These are phyloP conservation scores for Eurois occulta DNA, from an alignment of 2,888 invertebrate species.

Conservation along the genomic window DNA sequence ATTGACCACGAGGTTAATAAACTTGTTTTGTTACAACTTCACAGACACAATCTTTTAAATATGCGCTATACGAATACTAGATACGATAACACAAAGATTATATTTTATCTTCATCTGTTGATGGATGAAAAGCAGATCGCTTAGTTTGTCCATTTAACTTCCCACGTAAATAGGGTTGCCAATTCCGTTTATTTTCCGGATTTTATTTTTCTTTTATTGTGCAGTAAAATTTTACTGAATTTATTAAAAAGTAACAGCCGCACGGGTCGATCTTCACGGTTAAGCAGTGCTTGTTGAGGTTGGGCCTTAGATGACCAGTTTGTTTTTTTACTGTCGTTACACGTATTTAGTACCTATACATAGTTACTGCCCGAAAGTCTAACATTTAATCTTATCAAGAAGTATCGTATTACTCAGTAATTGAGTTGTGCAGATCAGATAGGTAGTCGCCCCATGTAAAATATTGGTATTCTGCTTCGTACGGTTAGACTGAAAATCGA, in stretches of 20 bases:
- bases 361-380: not conserved
- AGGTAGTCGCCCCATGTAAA: not conserved
- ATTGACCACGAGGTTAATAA: constrained; percentile 72
- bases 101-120: constrained; percentile 16
- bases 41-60: constrained; percentile 56
- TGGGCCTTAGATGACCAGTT: not conserved
- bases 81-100: constrained; percentile 11
- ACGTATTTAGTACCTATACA: no score
- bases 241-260: not conserved
- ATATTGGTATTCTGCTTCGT: not conserved
- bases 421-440: not conserved
- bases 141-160: not conserved
- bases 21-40: constrained; percentile 68
- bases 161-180: constrained; percentile 1
- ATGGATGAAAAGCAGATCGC: constrained; percentile 2
- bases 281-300: not conserved
- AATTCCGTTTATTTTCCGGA: not conserved
- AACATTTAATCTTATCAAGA: not conserved
- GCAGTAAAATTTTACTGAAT: not conserved
- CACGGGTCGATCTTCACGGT: not conserved
- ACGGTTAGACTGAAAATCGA: not conserved
- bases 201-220: not conserved
- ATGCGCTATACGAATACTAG: constrained; percentile 36
- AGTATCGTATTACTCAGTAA: not conserved
- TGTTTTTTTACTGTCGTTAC: not conserved